Evolutionary conservation across 2,797 vertebrate genomes (phyloP), one percentile per base, ranked within the genome.

Genomic region (Crypturellus tataupa): DNA sequence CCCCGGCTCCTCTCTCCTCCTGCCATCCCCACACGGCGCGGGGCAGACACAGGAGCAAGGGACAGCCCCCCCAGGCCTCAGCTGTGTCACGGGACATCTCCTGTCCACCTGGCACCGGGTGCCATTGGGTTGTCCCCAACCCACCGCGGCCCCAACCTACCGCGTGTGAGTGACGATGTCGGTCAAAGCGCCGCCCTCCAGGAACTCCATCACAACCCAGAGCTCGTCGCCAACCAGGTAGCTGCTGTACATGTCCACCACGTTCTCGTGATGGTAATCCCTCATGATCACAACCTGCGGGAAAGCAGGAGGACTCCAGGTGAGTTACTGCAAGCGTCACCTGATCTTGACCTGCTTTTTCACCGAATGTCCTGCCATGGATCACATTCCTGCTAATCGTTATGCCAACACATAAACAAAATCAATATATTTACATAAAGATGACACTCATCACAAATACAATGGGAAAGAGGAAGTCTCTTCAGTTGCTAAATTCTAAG

Each of bases 201-300:
- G 97, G 85, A 99, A 99, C 96, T 99, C 98, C 98, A 99, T 99
- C 80, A 99, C 98, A 1, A 99, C 98, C 98, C 98, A 99, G 58
- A 99, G 97, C 91, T 99, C 98, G 35, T 99, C 98, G 0, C 97
- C 97, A 3, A 99, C 98, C 79, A 99, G 98, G 89, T 99, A 99
- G 93, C 98, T 99, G 96, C 98, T 99, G 96, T 99, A 99, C 98
- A 99, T 99, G 96, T 99, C 98, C 9, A 99, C 98, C 94, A 99
- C 98, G 2, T 99, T 99, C 77, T 99, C 98, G 23, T 99, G 98
- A 94, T 99, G 98, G 93, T 99, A 99, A 96, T 99, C 98, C 47
- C 98, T 97, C 98, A 99, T 99, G 83, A 99, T 99, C 44, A 99
- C 98, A 94, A 99, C 98, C 98, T 99, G 94, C 18, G 49, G 59